Conservation (phyloP, 1,140 invertebrate species). For the Drosophila bocki region DNA sequence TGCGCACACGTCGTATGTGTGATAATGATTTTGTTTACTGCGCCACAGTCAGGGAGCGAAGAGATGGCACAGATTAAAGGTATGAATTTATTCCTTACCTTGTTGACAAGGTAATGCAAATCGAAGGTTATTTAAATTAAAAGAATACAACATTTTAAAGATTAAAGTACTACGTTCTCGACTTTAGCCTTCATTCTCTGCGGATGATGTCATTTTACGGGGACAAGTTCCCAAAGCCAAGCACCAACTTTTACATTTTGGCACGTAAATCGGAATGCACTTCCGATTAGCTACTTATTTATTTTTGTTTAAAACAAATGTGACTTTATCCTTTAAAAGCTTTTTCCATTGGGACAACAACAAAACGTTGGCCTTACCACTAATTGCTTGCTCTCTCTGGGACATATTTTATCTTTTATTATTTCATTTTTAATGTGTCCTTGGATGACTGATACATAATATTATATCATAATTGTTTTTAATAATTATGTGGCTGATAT, state of each 20-base stretch:
- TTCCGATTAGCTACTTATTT: not conserved
- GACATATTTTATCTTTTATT: not conserved
- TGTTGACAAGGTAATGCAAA: conserved; percentile 8
- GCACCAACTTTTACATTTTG: conserved; percentile 11
- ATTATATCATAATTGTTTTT: not conserved
- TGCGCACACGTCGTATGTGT: conserved; percentile 41
- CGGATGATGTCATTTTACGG: not conserved
- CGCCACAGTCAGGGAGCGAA: not conserved
- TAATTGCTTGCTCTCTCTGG: not conserved
- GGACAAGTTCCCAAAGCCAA: not conserved
- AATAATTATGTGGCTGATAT: too few relatives aligned
- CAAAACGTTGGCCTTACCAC: not conserved
- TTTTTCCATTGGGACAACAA: not conserved
- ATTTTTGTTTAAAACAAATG: conserved; percentile 6
- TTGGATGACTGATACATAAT: not conserved
- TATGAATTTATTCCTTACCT: not conserved
- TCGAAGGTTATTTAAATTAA: not conserved
- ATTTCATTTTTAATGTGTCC: not conserved
- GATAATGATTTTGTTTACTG: conserved; percentile 30
- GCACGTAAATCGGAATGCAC: not conserved
- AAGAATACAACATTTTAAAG: not conserved
- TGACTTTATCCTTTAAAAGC: conserved; percentile 11
- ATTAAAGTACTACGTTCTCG: not conserved
- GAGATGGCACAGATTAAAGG: conserved; percentile 4
- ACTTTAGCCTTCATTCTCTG: not conserved